Percentiles rank a stretch among this genome's conserved stretches.
These are phyloP conservation scores for Acromyrmex echinatior DNA, from an alignment of 1,140 invertebrate genomes.

Conservation along the genomic window DNA sequence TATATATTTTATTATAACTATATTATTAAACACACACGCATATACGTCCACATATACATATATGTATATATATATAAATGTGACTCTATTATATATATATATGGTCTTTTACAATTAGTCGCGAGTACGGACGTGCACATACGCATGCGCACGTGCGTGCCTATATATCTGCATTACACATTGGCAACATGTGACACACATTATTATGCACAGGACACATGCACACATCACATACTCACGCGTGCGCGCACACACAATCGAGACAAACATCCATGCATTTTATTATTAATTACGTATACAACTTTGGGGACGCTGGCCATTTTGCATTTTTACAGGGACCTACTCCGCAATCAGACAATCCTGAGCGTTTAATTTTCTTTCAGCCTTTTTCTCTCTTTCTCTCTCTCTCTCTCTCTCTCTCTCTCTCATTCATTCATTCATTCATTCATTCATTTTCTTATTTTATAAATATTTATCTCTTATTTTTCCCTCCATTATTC, in stretches of 20 bases:
- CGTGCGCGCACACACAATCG: conserved; percentile 61
- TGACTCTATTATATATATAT: conserved; percentile 67
- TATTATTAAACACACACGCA: conserved; percentile 63
- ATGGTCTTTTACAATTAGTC: conserved; percentile 53
- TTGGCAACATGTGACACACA: conserved; percentile 41
- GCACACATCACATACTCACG: conserved; percentile 60
- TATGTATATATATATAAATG: conserved; percentile 73
- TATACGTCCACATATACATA: conserved; percentile 72
- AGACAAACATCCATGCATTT: conserved; percentile 67
- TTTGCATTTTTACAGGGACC: conserved; percentile 87
- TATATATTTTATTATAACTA: conserved; percentile 62
- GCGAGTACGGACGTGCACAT: conserved; percentile 69
- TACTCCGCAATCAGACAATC: conserved; percentile 87
- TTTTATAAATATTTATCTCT: conserved; percentile 44
- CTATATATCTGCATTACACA: conserved; percentile 64
- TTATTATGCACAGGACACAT: conserved; percentile 49
- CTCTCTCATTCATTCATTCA: conserved; percentile 14
- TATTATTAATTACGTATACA: conserved; percentile 83
- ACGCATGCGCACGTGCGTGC: conserved; percentile 72
- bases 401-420: conserved; percentile 20
- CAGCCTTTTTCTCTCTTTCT: conserved; percentile 57
- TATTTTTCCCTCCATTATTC: conserved; percentile 35
- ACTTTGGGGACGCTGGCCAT: conserved; percentile 87
- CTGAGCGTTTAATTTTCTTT: conserved; percentile 86
- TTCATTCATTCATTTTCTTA: background rate